phyloP scores from a whole-genome alignment of 1,140 invertebrate genomes.

The Drosophila orena region DNA sequence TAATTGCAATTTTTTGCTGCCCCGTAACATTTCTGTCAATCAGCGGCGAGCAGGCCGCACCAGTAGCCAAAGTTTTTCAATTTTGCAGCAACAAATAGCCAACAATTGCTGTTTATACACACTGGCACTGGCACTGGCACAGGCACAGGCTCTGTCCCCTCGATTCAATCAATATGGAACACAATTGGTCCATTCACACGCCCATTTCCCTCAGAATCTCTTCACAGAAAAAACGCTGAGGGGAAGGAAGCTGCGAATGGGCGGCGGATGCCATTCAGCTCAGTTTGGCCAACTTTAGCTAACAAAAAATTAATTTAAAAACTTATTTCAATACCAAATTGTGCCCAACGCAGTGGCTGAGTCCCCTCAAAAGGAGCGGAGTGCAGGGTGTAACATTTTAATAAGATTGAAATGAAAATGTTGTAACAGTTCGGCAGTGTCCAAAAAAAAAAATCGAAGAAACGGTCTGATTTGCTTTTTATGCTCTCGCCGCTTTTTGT shows the following conservation, averaged over 20 bases:
- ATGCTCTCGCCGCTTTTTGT: constrained; percentile 24
- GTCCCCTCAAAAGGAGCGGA: neutral
- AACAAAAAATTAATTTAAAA: constrained; percentile 84
- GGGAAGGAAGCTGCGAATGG: constrained; percentile 5
- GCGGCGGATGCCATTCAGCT: constrained; percentile 21
- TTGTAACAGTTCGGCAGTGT: constrained; percentile 67
- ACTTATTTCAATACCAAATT: constrained; percentile 81
- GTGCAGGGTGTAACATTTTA: constrained; percentile 72
- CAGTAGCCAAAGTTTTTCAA: constrained; percentile 70
- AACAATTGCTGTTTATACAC: constrained; percentile 73
- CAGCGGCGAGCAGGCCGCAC: constrained; percentile 47
- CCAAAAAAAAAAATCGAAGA: constrained; percentile 17
- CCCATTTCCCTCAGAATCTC: constrained; percentile 55
- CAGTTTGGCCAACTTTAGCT: constrained; percentile 67
- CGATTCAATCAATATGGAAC: constrained; percentile 78
- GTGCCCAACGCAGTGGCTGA: constrained; percentile 28
- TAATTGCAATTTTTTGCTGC: constrained; percentile 60
- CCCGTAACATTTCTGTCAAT: constrained; percentile 40
- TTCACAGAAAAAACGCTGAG: neutral
- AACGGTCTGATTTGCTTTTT: constrained; percentile 38
- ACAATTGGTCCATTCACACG: constrained; percentile 81
- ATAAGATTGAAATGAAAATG: constrained; percentile 83
- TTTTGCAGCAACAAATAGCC: constrained; percentile 80
- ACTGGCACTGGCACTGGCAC: constrained; percentile 2
- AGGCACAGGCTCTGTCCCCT: constrained; percentile 22